Evolutionary conservation across 1,140 invertebrate genomes (phyloP).

Genomic region (Drosophila ficusphila): DNA sequence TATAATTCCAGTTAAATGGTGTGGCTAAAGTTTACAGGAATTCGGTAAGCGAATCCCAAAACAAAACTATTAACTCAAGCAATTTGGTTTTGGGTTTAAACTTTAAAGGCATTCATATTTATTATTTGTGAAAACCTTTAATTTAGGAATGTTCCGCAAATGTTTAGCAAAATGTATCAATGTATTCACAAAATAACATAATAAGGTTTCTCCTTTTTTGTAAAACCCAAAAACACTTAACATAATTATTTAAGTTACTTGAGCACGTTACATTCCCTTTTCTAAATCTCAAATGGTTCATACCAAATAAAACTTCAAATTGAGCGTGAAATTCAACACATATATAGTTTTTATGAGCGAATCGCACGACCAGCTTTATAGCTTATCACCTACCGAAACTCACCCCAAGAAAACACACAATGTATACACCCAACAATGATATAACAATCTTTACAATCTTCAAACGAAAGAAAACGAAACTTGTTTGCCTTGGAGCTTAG

Average conservation of each 20-base stretch:
- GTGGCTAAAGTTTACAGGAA: neutral
- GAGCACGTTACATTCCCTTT: neutral
- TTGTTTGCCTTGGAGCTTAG: constrained; percentile 72
- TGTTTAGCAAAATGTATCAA: too few relatives aligned
- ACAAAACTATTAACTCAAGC: neutral
- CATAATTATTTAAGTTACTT: neutral
- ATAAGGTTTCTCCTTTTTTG: too few relatives aligned
- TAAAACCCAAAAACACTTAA: too few relatives aligned
- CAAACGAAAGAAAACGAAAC: constrained; percentile 41
- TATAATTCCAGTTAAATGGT: constrained; percentile 8
- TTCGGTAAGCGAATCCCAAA: neutral
- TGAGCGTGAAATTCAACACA: constrained; percentile 70
- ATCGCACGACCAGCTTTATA: constrained; percentile 45
- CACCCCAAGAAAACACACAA: constrained; percentile 6
- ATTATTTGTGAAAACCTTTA: too few relatives aligned
- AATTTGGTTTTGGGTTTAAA: too few relatives aligned
- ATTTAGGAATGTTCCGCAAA: too few relatives aligned
- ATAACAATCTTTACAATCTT: constrained; percentile 47
- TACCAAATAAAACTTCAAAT: constrained; percentile 31
- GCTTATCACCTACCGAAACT: constrained; percentile 41
- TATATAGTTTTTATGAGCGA: constrained; percentile 64
- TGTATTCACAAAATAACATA: too few relatives aligned
- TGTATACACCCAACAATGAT: constrained; percentile 15
- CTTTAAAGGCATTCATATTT: too few relatives aligned
- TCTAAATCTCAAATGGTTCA: constrained; percentile 2